phyloP scores from a whole-genome alignment of 2,113 vertebrate genomes.

The Amphiprion percula region DNA sequence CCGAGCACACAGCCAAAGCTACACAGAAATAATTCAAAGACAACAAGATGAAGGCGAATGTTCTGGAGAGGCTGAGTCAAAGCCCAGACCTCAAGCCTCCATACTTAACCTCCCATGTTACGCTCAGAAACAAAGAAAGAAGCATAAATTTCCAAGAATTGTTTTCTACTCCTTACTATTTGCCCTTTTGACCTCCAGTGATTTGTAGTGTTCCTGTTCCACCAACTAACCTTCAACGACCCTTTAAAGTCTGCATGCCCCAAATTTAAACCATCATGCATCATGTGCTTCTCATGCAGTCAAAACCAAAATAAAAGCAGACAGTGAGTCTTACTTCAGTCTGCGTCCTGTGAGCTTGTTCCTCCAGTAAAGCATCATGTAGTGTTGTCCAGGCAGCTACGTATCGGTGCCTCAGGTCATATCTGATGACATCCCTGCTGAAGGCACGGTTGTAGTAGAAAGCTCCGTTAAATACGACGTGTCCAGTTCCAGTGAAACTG shows the following conservation, averaged over 20 bases:
- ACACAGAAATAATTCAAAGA: no score
- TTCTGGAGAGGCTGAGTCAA: no score
- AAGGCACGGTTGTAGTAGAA: slow-evolving; percentile 97
- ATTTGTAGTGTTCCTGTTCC: slow-evolving; percentile 41
- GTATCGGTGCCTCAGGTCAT: slow-evolving; percentile 90
- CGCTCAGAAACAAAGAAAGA: neutral
- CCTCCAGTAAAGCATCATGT: slow-evolving; percentile 91
- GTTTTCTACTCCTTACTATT: neutral
- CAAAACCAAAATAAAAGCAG: neutral
- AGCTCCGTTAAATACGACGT: slow-evolving; percentile 91
- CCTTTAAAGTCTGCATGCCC: slow-evolving; percentile 8
- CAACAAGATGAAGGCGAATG: no score
- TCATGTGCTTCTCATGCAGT: neutral
- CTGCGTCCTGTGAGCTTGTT: slow-evolving; percentile 71
- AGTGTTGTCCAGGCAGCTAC: slow-evolving; percentile 95
- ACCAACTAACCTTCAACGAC: slow-evolving; percentile 12
- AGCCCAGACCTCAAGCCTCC: neutral
- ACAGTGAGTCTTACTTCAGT: slow-evolving; percentile 62
- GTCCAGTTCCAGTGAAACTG: slow-evolving; percentile 94
- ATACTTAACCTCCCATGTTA: neutral
- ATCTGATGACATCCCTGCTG: slow-evolving; percentile 94
- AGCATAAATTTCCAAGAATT: neutral
- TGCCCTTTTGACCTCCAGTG: slow-evolving; percentile 30
- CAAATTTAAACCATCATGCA: slow-evolving; percentile 12
- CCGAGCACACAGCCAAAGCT: no score